Percentiles rank a stretch among this genome's conserved stretches.
These are phyloP conservation scores for Erinaceus europaeus DNA, from an alignment of 2,113 vertebrate genomes.

Conservation along the genomic window DNA sequence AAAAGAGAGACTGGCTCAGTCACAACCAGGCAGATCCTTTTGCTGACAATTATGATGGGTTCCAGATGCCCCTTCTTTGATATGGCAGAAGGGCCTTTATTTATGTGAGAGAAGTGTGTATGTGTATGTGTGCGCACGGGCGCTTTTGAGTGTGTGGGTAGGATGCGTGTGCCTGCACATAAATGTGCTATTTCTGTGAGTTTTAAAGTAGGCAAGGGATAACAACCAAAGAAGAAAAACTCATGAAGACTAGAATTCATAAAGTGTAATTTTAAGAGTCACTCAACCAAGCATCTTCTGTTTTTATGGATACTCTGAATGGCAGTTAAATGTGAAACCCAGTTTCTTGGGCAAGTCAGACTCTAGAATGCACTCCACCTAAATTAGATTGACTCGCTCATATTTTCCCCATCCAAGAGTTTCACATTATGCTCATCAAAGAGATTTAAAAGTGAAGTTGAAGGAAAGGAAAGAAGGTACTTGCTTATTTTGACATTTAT, in stretches of 20 bases:
- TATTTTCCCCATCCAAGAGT: neutral
- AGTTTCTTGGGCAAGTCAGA: constrained; percentile 70
- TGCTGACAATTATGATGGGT: constrained; percentile 72
- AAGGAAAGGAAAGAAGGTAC: constrained; percentile 60
- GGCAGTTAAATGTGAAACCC: constrained; percentile 77
- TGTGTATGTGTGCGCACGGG: neutral
- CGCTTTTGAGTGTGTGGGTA: constrained; percentile 39
- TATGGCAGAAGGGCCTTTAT: constrained; percentile 74
- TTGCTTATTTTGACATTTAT: constrained; percentile 78
- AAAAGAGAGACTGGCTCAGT: constrained; percentile 70
- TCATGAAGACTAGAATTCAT: constrained; percentile 58
- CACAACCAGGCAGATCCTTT: constrained; percentile 72
- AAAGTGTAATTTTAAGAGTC: constrained; percentile 66
- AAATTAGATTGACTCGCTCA: constrained; percentile 27
- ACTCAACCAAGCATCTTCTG: constrained; percentile 59
- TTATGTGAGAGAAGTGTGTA: constrained; percentile 69
- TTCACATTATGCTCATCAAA: constrained; percentile 11
- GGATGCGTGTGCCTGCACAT: constrained; percentile 51
- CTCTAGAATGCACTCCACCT: constrained; percentile 51
- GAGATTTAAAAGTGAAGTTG: constrained; percentile 20
- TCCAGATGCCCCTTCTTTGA: constrained; percentile 77
- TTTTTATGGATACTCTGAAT: constrained; percentile 65
- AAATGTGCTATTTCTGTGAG: constrained; percentile 71
- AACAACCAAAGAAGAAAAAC: constrained; percentile 79
- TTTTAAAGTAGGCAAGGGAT: constrained; percentile 65